phyloP scores from a whole-genome alignment of 1,140 invertebrate genomes.

The Dinothrombium tinctorium region DNA sequence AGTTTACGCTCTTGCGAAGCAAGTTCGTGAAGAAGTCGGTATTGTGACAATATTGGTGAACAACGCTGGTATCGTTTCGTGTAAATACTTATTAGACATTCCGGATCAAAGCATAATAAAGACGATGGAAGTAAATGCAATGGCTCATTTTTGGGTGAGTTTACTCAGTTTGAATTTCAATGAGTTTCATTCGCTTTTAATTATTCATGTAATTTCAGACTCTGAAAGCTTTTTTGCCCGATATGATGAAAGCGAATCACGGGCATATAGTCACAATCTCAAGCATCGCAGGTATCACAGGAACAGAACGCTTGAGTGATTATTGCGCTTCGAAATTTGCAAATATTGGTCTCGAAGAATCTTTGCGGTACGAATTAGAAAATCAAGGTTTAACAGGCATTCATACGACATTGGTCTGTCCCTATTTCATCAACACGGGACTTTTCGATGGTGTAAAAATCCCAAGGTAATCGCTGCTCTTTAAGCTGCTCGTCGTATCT shows the following conservation, averaged over 20 bases:
- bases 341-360: slow-evolving; percentile 28
- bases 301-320: slow-evolving; percentile 45
- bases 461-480: no score
- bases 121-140: slow-evolving; percentile 48
- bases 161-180: no score
- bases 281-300: slow-evolving; percentile 51
- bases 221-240: slow-evolving; percentile 47
- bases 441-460: slow-evolving; percentile 18
- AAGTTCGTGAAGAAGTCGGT: slow-evolving; percentile 14
- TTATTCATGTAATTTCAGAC: no score
- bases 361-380: slow-evolving; percentile 34
- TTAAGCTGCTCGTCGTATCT: no score
- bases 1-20: slow-evolving; percentile 11
- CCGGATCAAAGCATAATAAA: slow-evolving; percentile 37
- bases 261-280: slow-evolving; percentile 62
- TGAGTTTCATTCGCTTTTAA: no score
- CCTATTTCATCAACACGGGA: slow-evolving; percentile 16
- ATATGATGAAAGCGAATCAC: slow-evolving; percentile 46
- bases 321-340: slow-evolving; percentile 65
- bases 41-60: slow-evolving; percentile 20
- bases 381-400: slow-evolving; percentile 20
- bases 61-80: slow-evolving; percentile 71
- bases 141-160: slow-evolving; percentile 60
- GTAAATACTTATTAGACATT: slow-evolving; percentile 37
- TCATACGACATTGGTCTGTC: slow-evolving; percentile 18